phyloP scores from a whole-genome alignment of 2,113 vertebrate genomes.

The Dendrocopos noguchii region DNA sequence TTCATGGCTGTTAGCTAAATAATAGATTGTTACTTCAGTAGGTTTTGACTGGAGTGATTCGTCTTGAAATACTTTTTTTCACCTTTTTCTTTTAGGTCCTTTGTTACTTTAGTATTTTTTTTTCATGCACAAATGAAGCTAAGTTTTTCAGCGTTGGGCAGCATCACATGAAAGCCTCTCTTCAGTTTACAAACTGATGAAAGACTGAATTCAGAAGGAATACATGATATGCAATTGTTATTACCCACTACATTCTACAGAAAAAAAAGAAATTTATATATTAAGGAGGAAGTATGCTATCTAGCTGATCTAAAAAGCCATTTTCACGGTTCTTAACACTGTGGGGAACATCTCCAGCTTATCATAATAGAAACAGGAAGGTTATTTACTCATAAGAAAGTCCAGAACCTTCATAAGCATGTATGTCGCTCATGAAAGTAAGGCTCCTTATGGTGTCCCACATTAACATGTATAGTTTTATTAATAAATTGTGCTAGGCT shows the following conservation, averaged over 20 bases:
- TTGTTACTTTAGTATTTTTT: neutral
- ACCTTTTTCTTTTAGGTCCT: neutral
- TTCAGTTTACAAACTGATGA: constrained; percentile 2
- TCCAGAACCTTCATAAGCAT: neutral
- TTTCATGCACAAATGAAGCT: neutral
- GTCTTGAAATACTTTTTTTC: constrained; percentile 46
- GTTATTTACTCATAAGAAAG: neutral
- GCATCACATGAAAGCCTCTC: neutral
- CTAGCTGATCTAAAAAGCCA: neutral
- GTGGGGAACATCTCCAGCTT: neutral
- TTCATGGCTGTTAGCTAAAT: constrained; percentile 38
- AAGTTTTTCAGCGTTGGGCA: neutral
- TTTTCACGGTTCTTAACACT: neutral
- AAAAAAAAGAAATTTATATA: neutral
- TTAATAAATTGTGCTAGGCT: neutral
- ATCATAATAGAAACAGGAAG: neutral
- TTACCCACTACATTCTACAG: neutral
- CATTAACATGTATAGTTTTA: neutral
- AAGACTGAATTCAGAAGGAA: constrained; percentile 14
- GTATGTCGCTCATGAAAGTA: neutral
- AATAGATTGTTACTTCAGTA: constrained; percentile 44
- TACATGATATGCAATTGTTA: neutral
- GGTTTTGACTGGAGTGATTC: constrained; percentile 44
- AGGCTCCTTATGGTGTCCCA: neutral
- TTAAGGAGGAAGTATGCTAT: neutral